A percentile compares a stretch with the other conserved stretches of the same genome.
Evolutionary conservation across 2,888 invertebrate species (phyloP).

Genomic region (Sabatieria punctata): DNA sequence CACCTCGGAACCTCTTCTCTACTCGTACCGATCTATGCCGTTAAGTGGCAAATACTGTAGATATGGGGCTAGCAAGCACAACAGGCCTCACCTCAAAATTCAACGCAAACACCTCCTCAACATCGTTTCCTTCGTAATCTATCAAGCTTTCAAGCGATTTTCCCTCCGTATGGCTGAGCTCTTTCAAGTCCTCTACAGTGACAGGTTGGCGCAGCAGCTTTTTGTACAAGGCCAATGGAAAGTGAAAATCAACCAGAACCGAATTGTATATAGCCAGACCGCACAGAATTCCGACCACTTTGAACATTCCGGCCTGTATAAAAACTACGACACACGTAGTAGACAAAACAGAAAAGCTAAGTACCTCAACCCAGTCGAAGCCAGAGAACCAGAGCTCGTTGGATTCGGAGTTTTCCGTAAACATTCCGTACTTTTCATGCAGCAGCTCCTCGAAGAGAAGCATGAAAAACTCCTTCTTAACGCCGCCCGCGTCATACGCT

Average conservation of each 20-base stretch:
- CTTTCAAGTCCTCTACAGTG: conserved; percentile 56
- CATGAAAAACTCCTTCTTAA: conserved; percentile 88
- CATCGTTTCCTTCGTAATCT: conserved; percentile 61
- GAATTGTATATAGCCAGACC: conserved; percentile 94
- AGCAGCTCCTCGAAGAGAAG: conserved; percentile 69
- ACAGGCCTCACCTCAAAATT: conserved; percentile 66
- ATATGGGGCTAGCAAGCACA: no score
- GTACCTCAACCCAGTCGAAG: not conserved
- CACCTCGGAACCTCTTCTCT: no score
- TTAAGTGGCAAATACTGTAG: no score
- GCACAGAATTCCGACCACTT: conserved; percentile 55
- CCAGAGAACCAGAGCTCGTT: conserved; percentile 80
- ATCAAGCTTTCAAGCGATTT: conserved; percentile 53
- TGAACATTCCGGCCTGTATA: conserved; percentile 28
- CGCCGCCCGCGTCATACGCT: conserved; percentile 91
- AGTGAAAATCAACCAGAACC: conserved; percentile 73
- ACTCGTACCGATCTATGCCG: no score
- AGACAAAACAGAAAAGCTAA: not conserved
- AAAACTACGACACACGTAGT: not conserved
- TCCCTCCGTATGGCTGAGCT: conserved; percentile 52
- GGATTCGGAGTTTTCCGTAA: conserved; percentile 73
- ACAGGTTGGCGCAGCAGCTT: conserved; percentile 60
- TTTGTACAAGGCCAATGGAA: conserved; percentile 84
- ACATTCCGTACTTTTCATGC: conserved; percentile 96
- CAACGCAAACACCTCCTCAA: conserved; percentile 65